These are phyloP conservation scores for Mus spicilegus DNA, from an alignment of 2,113 vertebrate species.

Conservation along the genomic window DNA sequence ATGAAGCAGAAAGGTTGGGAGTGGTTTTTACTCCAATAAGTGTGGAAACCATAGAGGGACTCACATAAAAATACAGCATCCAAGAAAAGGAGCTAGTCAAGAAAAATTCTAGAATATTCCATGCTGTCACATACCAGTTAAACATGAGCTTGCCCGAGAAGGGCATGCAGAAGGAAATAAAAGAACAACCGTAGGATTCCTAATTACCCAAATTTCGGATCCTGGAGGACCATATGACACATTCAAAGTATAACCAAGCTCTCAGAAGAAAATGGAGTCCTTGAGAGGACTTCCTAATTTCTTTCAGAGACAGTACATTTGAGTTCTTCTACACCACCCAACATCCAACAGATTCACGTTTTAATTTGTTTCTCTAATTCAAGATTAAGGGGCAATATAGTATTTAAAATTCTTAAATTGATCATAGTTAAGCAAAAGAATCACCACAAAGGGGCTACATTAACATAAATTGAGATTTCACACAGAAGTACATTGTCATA, in stretches of 20 bases:
- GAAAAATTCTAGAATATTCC: neutral
- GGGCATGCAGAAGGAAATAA: too few species aligned
- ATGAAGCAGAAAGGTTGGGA: neutral
- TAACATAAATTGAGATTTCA: slow-evolving; percentile 28
- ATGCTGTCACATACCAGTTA: neutral
- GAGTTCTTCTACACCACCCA: neutral
- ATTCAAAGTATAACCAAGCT: neutral
- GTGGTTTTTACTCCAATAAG: neutral
- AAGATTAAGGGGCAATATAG: neutral
- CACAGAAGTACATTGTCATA: slow-evolving; percentile 11
- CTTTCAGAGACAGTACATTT: neutral
- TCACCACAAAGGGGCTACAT: neutral
- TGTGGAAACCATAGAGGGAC: neutral
- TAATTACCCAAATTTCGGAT: neutral
- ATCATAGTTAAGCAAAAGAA: slow-evolving; percentile 48
- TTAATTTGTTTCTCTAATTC: neutral
- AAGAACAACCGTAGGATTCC: neutral
- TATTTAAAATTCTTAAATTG: slow-evolving; percentile 45
- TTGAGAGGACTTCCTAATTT: neutral
- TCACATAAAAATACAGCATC: neutral
- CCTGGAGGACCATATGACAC: neutral
- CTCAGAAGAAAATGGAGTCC: neutral
- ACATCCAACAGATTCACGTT: neutral
- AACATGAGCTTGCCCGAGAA: neutral
- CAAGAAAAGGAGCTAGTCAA: neutral